These are phyloP conservation scores for Palythoa grandiflora DNA, from an alignment of 92 coral and sea anemone species.

Conservation along the genomic window DNA sequence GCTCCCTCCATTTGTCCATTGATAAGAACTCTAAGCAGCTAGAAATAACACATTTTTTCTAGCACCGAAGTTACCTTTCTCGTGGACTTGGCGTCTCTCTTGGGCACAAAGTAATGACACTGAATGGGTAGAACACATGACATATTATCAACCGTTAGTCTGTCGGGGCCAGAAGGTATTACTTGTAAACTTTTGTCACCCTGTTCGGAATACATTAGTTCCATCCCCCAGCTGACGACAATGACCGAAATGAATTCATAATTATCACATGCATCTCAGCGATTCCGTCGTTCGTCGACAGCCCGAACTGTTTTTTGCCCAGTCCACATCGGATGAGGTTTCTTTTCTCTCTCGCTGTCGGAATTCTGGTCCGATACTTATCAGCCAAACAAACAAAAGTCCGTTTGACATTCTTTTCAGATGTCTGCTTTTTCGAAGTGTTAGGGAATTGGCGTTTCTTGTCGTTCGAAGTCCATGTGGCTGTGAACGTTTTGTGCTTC, in stretches of 20 bases:
- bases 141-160: constrained; percentile 42
- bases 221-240: constrained; percentile 47
- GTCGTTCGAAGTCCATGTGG: constrained; percentile 6
- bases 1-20: constrained; percentile 61
- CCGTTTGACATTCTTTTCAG: constrained; percentile 21
- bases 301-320: constrained; percentile 22
- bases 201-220: constrained; percentile 50
- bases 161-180: constrained; percentile 54
- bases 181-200: constrained; percentile 35
- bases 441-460: constrained; percentile 17
- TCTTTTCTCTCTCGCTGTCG: constrained; percentile 45
- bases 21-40: constrained; percentile 43
- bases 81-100: constrained; percentile 26
- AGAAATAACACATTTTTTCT: constrained; percentile 50
- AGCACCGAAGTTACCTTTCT: constrained; percentile 36
- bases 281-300: constrained; percentile 15
- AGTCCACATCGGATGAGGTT: constrained; percentile 45
- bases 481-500: neutral
- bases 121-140: constrained; percentile 69
- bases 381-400: constrained; percentile 39
- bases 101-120: constrained; percentile 37
- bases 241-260: constrained; percentile 48
- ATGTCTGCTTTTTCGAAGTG: constrained; percentile 12
- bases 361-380: constrained; percentile 27
- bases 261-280: constrained; percentile 23